These are phyloP conservation scores for Molossus alvarezi DNA, from an alignment of 2,797 vertebrate genomes.

Conservation along the genomic window DNA sequence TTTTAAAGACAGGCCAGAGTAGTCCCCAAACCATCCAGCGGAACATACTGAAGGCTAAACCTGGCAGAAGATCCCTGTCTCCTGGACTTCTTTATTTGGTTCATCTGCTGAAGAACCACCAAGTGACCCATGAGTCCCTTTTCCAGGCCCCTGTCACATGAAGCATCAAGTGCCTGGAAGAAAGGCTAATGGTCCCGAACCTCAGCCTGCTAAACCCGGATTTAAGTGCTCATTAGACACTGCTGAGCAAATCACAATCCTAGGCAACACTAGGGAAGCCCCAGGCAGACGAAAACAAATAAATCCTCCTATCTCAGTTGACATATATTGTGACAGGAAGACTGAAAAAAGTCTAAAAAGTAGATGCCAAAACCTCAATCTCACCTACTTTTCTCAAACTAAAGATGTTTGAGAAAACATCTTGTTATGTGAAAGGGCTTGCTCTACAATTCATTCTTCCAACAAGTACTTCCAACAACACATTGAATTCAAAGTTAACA, in stretches of 20 bases:
- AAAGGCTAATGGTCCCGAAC: background rate
- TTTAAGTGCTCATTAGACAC: background rate
- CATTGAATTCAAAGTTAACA: slow-evolving; percentile 7
- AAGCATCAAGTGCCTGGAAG: background rate
- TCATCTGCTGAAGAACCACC: background rate
- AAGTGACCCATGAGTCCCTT: background rate
- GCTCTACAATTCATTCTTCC: background rate
- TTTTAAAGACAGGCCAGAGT: background rate
- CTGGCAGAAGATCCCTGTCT: background rate
- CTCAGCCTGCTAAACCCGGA: background rate
- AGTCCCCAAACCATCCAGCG: background rate
- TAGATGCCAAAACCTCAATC: background rate
- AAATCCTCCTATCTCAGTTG: background rate
- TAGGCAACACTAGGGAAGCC: background rate
- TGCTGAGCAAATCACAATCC: background rate
- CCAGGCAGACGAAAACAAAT: background rate
- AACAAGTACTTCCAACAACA: slow-evolving; percentile 31
- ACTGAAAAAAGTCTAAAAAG: background rate
- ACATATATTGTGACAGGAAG: background rate
- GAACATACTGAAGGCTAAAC: background rate
- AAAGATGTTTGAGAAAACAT: background rate
- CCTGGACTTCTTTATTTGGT: background rate
- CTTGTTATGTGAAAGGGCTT: slow-evolving; percentile 27
- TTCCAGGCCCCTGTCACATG: background rate
- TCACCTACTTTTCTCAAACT: slow-evolving; percentile 10